Conservation (phyloP, 1,140 invertebrate genomes). For the Brachystomella parvula region DNA sequence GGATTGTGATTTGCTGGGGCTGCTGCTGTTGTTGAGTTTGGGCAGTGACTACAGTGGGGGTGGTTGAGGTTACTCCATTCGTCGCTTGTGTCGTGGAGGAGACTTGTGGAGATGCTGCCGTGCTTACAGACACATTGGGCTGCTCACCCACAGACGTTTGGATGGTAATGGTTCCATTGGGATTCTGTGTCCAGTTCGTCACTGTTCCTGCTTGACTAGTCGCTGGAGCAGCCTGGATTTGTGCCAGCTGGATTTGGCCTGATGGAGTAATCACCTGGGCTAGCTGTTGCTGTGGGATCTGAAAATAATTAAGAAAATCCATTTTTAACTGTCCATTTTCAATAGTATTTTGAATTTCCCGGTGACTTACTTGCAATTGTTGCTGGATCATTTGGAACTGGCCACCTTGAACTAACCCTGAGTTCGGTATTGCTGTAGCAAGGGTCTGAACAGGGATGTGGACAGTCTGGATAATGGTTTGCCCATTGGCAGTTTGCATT, state of each 20-base stretch:
- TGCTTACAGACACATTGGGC: constrained; percentile 15
- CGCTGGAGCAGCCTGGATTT: constrained; percentile 43
- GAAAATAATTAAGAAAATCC: constrained; percentile 14
- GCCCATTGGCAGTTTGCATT: constrained; percentile 76
- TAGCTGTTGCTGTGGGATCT: constrained; percentile 55
- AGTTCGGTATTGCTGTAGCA: constrained; percentile 49
- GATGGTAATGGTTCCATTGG: constrained; percentile 38
- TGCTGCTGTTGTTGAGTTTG: constrained; percentile 40
- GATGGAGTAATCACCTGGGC: constrained; percentile 77
- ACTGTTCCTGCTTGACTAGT: constrained; percentile 26
- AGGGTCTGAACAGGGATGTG: constrained; percentile 78
- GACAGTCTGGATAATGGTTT: constrained; percentile 86
- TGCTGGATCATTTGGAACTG: constrained; percentile 63
- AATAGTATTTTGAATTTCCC: not conserved
- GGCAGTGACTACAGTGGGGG: constrained; percentile 35
- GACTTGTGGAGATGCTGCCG: constrained; percentile 30
- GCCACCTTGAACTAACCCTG: constrained; percentile 44
- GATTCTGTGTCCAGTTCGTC: constrained; percentile 35
- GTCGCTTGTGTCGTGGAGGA: constrained; percentile 39
- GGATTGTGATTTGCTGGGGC: constrained; percentile 41
- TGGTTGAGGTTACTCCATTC: constrained; percentile 38
- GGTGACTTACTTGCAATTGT: constrained; percentile 45
- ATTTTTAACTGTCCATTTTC: not conserved
- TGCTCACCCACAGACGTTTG: constrained; percentile 28
- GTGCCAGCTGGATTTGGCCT: constrained; percentile 68